Base-by-base conservation (phyloP, 2,888 invertebrate species). In the Gasteruption jaculator region DNA sequence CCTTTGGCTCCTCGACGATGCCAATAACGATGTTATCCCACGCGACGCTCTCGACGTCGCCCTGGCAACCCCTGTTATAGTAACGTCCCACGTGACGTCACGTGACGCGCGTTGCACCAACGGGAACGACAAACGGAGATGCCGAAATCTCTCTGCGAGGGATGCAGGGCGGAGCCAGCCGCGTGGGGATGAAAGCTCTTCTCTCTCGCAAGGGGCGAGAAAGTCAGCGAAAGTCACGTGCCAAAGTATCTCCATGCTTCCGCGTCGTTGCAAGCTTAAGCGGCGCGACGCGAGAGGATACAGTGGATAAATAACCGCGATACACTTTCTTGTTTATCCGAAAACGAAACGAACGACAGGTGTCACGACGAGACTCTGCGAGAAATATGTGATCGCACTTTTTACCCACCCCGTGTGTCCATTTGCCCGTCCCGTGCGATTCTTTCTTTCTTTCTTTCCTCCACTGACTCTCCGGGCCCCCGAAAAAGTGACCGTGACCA, bases 61-160 rank as follows among this genome's bases (percentile, higher is more conserved):
- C 62, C 45, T 56, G 56, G 63, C 60, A 61, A 63, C 63, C 61
- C 63, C 54, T 40, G 49, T 34, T 18, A 43, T 27, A 27, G 41
- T n/a, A n/a, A 39, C 54, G 54, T n/a, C n/a, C 53, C 54, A 57
- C 45, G 41, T 35, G 11, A 10, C 14, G n/a, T 27, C 65, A 63
- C 67, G 65, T 66, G 66, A 65, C 39, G 37, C 30, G 12, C 12
- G 26, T 16, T 45, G 45, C 49, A 19, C 69, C 68, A 68, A 68
- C 61, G 49, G 52, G 50, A 50, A 45, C 49, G 54, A 48, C 41
- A 45, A 41, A 57, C 55, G 25, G 45, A 48, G 74, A 82, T 79
- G 74, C 80, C 82, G 82, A 80, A 77, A 73, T 74, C 45, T 77
- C 78, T 68, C n/a, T 74, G 76, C 67, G 80, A 81, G 71, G 78